phyloP scores from a whole-genome alignment of 1,140 invertebrate species.

The Mylabris phalerata region DNA sequence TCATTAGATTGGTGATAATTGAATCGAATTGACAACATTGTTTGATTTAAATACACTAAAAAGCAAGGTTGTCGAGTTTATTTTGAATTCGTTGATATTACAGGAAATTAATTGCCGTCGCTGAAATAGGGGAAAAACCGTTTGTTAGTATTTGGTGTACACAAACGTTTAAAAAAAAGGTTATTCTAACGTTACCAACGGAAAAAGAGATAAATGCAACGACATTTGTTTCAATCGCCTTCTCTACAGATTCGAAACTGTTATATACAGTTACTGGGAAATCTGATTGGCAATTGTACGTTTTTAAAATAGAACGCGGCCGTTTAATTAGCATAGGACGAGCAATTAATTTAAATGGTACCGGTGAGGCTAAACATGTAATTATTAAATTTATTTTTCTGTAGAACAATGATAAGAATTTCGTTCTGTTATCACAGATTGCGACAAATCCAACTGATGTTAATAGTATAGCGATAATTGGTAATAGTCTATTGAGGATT shows the following conservation, averaged over 20 bases:
- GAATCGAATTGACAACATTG: background rate
- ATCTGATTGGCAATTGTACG: conserved; percentile 72
- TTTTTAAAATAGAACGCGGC: conserved; percentile 78
- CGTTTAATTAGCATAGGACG: conserved; percentile 71
- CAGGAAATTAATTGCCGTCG: conserved; percentile 52
- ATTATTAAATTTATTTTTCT: background rate
- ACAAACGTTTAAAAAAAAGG: conserved; percentile 52
- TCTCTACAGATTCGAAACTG: conserved; percentile 72
- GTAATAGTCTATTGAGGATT: conserved; percentile 65
- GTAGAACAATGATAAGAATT: too few species aligned
- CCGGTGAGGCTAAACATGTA: conserved; percentile 43
- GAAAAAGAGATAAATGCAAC: conserved; percentile 33
- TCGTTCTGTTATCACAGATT: conserved; percentile 42
- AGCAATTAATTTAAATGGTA: conserved; percentile 57
- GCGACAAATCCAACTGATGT: conserved; percentile 71
- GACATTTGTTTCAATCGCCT: conserved; percentile 65
- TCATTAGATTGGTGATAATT: background rate
- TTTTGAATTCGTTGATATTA: conserved; percentile 9
- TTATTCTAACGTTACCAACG: conserved; percentile 52
- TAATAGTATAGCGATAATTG: conserved; percentile 66
- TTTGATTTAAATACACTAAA: background rate
- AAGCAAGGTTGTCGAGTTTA: background rate
- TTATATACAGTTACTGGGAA: conserved; percentile 69
- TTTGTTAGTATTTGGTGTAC: conserved; percentile 54
- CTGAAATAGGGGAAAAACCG: conserved; percentile 45